These are phyloP conservation scores for Drosophila limbata DNA, from an alignment of 2,888 invertebrate genomes.

Conservation along the genomic window DNA sequence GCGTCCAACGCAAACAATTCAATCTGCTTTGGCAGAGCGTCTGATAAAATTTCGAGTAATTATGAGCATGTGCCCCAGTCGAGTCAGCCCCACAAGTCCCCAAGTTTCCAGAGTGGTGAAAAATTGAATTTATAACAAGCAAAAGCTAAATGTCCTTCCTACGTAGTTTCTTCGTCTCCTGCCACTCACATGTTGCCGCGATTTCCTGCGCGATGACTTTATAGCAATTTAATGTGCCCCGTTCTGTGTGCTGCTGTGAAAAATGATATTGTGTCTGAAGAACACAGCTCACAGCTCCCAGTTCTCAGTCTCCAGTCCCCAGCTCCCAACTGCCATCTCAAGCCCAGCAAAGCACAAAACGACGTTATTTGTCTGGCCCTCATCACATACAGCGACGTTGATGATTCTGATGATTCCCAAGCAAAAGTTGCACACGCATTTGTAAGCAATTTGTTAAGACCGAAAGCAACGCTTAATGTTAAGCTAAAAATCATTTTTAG, in stretches of 20 bases:
- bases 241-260: conserved; percentile 52
- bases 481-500: conserved; percentile 7
- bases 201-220: conserved; percentile 67
- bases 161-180: neutral
- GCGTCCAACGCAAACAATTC: conserved; percentile 53
- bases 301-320: neutral
- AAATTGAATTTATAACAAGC: conserved; percentile 77
- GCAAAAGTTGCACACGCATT: conserved; percentile 25
- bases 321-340: neutral
- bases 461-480: conserved; percentile 10
- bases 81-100: neutral
- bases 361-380: conserved; percentile 65
- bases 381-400: conserved; percentile 46
- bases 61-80: conserved; percentile 27
- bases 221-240: conserved; percentile 76
- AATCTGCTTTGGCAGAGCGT: conserved; percentile 53
- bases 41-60: conserved; percentile 42
- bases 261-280: conserved; percentile 63
- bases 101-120: conserved; percentile 45
- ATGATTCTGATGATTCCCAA: conserved; percentile 14
- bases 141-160: conserved; percentile 60
- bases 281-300: neutral
- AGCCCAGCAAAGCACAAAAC: conserved; percentile 23
- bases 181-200: conserved; percentile 41
- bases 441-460: conserved; percentile 38